Evolutionary conservation across 1,140 invertebrate species (phyloP), one percentile per base, ranked within the genome.

Genomic region (Drosophila melanica): DNA sequence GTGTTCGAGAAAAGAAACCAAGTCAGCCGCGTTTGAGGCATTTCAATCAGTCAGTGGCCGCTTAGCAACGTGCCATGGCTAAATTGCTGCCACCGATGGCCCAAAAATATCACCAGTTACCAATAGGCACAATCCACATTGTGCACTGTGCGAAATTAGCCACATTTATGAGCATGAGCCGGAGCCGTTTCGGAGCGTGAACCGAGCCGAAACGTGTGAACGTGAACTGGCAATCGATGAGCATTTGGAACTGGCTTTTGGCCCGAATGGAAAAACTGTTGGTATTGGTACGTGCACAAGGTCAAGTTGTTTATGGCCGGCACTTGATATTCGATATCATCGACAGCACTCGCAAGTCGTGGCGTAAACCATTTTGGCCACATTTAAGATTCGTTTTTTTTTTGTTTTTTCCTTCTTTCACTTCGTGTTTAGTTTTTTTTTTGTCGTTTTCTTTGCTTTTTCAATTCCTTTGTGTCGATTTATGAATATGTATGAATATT

Each of bases 291-390:
- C 82, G 82, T 87, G 82, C 82, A 79, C 82, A 87, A 87, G 82
- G 82, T 87, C 82, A 87, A 87, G 82, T 87, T 87, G 82, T 87
- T 87, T 87, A 87, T 87, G 82, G 82, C 65, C 79, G 70, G 68
- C 79, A 87, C 81, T 86, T 87, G 79, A 86, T 87, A 87, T 72
- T 86, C 73, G 81, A 85, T 85, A 85, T 86, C 81, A 81, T 86
- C 70, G 80, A 66, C 66, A 67, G 42, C 33, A 35, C 33, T 35
- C 33, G n/a, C 7, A 35, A 27, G 42, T 57, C 70, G 39, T 59
- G 57, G 50, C 66, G 37, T 37, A 54, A 47, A 47, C 48, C 51
- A 67, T 65, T 71, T 74, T 69, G 57, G 64, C 64, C 58, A 57
- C 63, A 66, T 72, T 72, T 35, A n/a, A 57, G 5, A 35, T 48